phyloP scores from a whole-genome alignment of 2,113 vertebrate genomes.

The Vimba vimba region DNA sequence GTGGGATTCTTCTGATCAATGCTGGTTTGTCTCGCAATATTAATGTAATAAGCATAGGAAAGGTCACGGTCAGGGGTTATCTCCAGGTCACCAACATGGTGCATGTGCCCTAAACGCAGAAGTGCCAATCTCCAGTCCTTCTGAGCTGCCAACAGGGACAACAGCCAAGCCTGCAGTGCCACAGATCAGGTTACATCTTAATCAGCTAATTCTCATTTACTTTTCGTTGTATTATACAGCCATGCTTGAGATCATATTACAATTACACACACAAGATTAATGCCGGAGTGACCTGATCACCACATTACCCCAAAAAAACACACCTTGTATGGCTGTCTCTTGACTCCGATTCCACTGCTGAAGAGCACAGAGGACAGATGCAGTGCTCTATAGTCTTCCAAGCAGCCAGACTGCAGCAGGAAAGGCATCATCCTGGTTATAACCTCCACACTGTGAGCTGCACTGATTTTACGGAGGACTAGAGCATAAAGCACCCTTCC shows the following conservation, averaged over 20 bases:
- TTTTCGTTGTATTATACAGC: no score
- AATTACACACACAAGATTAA: not conserved
- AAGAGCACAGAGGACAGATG: conserved; percentile 73
- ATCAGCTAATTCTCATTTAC: not conserved
- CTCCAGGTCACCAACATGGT: conserved; percentile 69
- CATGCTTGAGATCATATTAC: not conserved
- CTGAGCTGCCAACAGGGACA: conserved; percentile 76
- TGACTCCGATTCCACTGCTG: conserved; percentile 71
- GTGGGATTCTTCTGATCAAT: conserved; percentile 67
- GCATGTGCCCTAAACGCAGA: conserved; percentile 75
- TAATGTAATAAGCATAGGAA: conserved; percentile 80
- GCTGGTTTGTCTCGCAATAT: conserved; percentile 76
- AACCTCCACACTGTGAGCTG: conserved; percentile 33
- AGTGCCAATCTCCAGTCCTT: conserved; percentile 73
- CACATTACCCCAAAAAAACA: conserved; percentile 14
- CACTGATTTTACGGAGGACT: conserved; percentile 64
- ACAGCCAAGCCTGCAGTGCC: conserved; percentile 68
- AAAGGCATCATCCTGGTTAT: conserved; percentile 66
- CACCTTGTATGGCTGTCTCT: conserved; percentile 71
- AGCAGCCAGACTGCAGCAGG: conserved; percentile 77
- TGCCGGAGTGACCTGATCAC: not conserved
- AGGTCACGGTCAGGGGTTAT: conserved; percentile 68
- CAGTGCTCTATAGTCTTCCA: conserved; percentile 73
- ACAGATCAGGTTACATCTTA: not conserved
- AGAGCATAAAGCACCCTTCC: conserved; percentile 70